phyloP scores from a whole-genome alignment of 2,113 vertebrate genomes.

The Chinchilla lanigera region DNA sequence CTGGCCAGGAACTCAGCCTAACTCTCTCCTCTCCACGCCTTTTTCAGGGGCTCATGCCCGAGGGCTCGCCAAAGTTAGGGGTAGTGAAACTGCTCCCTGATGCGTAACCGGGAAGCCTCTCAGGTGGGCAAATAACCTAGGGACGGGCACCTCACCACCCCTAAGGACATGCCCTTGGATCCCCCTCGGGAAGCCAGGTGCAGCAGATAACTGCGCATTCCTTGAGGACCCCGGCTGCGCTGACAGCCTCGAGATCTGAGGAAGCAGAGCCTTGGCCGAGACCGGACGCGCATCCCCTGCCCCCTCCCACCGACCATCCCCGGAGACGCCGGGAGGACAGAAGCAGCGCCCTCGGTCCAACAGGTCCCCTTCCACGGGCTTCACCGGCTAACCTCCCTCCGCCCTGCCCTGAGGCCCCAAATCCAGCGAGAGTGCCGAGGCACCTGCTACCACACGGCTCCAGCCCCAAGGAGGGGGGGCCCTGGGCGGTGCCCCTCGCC shows the following conservation, averaged over 20 bases:
- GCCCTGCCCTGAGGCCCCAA: conserved; percentile 55
- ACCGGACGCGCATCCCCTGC: neutral
- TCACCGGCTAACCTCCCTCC: conserved; percentile 5
- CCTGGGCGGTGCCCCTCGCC: conserved; percentile 36
- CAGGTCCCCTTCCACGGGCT: conserved; percentile 67
- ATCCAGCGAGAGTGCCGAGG: conserved; percentile 21
- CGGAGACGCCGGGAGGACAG: neutral
- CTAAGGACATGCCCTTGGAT: neutral
- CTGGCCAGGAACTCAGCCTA: neutral
- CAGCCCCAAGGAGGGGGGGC: neutral
- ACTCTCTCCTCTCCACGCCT: neutral
- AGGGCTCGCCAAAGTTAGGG: conserved; percentile 54
- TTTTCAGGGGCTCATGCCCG: neutral
- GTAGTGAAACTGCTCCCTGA: neutral
- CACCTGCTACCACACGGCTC: conserved; percentile 63
- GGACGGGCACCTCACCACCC: neutral
- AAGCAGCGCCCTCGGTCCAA: conserved; percentile 65
- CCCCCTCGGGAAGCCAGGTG: neutral
- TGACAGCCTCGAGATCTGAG: neutral
- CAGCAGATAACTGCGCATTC: neutral
- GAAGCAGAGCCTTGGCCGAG: neutral
- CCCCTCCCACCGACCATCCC: neutral
- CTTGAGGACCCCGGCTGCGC: neutral
- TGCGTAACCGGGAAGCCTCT: neutral
- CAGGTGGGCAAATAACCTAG: neutral